Evolutionary conservation across 2,888 invertebrate genomes (phyloP), one percentile per base, ranked within the genome.

Genomic region (Malthinus seriepunctatus): DNA sequence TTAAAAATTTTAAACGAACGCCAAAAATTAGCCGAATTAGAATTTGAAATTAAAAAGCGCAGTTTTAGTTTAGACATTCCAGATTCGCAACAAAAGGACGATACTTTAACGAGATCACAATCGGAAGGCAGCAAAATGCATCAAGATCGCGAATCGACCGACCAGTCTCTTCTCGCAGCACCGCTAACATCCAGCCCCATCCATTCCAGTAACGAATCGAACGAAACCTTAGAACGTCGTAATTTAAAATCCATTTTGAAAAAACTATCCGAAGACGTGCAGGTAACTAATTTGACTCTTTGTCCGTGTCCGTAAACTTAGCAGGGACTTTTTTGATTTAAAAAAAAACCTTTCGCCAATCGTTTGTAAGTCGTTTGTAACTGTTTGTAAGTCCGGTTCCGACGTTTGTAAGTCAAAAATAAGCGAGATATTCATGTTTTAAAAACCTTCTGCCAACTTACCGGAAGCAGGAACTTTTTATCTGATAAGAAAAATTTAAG

Each of bases 1-100:
- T 79, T 93, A 47, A 93, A 93, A 81, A 93, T 94, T 67, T 81
- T 93, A 45, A 93, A 93, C 76, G 93, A 93, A 78, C 83, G 93
- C 8, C 93, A 93, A 74, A 93, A 93, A 79, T 78, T 93, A 62
- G 91, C 90, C 32, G 91, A 91, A 74, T 80, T 93, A 44, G 91
- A 93, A 75, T 86, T 84, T 65, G 90, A 87, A 8, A 87, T 91
- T 23, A 86, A 88, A 75, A 84, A 85, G 60, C 82, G 93, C 61
- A 93, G 92, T 76, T 90, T 91, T 56, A 93, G 92, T 69, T 81
- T 93, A 71, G 93, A 93, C 70, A 85, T 84, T 5, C 85, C 85
- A 66, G 85, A 84, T 69, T 81, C 83, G 62, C 74, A 82, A 45
- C 80, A 83, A 64, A 83, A 79, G 37, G 82, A 83, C 56, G 79